Conservation (phyloP, 1,140 invertebrate species). For the Ceratosolen solmsi region DNA sequence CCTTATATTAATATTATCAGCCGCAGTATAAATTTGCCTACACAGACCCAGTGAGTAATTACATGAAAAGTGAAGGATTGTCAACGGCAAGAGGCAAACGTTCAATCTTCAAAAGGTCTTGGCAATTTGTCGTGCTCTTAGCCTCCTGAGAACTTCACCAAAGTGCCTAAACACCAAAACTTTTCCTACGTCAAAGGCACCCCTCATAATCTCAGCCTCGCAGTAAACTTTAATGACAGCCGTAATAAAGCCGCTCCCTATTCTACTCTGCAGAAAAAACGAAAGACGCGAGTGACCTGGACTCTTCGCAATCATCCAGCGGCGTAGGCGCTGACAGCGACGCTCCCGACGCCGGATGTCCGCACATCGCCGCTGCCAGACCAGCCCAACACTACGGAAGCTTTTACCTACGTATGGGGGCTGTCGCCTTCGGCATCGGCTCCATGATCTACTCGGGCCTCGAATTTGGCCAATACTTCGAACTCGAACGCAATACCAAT, state of each 20-base stretch:
- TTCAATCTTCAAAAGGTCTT: not conserved
- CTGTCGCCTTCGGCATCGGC: slow-evolving; percentile 94
- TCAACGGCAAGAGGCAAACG: not conserved
- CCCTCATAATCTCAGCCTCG: not conserved
- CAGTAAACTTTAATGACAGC: not conserved
- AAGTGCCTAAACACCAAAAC: not conserved
- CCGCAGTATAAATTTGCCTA: no score
- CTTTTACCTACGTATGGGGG: slow-evolving; percentile 94
- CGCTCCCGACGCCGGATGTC: slow-evolving; percentile 65
- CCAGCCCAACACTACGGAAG: slow-evolving; percentile 87
- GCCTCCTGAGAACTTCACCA: not conserved
- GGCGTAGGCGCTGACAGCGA: slow-evolving; percentile 68
- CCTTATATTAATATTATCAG: no score
- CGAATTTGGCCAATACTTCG: slow-evolving; percentile 95
- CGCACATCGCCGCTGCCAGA: slow-evolving; percentile 48
- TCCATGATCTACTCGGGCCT: slow-evolving; percentile 96
- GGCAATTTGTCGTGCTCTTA: not conserved
- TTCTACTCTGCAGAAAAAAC: slow-evolving; percentile 60
- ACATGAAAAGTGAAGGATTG: not conserved
- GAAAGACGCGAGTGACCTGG: slow-evolving; percentile 71
- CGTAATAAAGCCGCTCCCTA: not conserved
- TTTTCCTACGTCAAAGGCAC: not conserved
- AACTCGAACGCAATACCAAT: slow-evolving; percentile 86
- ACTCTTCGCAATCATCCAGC: slow-evolving; percentile 73
- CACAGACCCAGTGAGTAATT: not conserved